These are phyloP conservation scores for Pseudonaja textilis DNA, from an alignment of 2,113 vertebrate genomes.

Conservation along the genomic window DNA sequence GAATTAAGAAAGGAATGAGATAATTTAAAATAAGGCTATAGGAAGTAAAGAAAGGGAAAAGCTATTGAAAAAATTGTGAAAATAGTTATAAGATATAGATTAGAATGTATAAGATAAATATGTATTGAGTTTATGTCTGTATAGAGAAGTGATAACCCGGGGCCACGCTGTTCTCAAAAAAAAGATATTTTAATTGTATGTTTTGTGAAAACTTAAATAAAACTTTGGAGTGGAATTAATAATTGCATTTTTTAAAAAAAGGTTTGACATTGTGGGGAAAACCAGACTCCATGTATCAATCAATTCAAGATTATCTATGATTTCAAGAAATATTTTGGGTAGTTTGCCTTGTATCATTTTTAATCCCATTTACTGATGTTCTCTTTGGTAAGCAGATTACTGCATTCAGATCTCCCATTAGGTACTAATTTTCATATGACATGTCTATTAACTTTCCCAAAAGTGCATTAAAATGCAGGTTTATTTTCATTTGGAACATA, in stretches of 20 bases:
- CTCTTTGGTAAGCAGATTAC: background rate
- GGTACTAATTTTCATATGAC: no score
- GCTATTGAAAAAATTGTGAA: no score
- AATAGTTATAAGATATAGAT: no score
- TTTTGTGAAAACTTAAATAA: no score
- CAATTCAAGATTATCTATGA: background rate
- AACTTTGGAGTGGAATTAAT: background rate
- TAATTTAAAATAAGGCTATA: no score
- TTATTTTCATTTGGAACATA: background rate
- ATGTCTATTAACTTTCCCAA: background rate
- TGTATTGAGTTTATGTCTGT: no score
- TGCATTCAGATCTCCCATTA: background rate
- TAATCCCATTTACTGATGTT: background rate
- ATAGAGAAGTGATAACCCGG: no score
- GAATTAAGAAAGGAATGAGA: no score
- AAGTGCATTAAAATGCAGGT: background rate
- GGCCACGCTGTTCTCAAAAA: no score
- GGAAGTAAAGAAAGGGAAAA: no score
- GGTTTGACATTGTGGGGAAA: background rate
- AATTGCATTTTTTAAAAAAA: background rate
- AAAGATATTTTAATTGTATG: no score
- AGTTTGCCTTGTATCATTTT: background rate
- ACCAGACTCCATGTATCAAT: background rate
- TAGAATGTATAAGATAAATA: no score
- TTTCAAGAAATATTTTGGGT: background rate